Base-by-base conservation (phyloP, 2,113 vertebrate genomes). In the Oreochromis aureus region DNA sequence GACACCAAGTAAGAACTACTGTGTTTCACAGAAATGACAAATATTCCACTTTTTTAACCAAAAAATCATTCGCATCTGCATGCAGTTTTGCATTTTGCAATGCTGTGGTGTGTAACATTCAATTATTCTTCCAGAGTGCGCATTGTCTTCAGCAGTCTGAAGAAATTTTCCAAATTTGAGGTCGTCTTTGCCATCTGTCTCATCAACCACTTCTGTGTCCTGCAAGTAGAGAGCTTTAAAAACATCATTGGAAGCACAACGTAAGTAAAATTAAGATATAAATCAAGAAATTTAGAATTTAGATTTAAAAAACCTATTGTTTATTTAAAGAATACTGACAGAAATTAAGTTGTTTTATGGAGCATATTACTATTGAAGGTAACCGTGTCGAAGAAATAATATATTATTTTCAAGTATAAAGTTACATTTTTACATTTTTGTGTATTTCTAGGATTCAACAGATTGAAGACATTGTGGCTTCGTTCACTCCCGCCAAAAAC, bases 101-200 rank as follows among this genome's bases (percentile, higher is more conserved):
- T 32, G 1, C 24, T 78, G 10, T 32, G 41, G 5, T 55, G 12
- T 41, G 5, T 39, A 69, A 80, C 3, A 36, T n/a, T 54, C 5
- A 2, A 6, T 9, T 12, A 8, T 73, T 79, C 19, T 41, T 89
- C 16, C 30, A 97, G 96, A 54, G 86, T 97, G 13, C 48, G 81
- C 41, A 51, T 97, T 7, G 48, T 93, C 36, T 97, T 97, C 90
- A 96, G 96, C 91, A 94, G 95, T 63, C 85, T 96, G 11, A 92
- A 90, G 88, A 90, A 55, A 3, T 53, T 87, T 34, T 86, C 83
- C 44, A 96, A 96, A 93, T 97, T 97, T 91, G 94, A 97, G 85
- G 89, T 96, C 4, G 84, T 90, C 7, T 91, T 97, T 76, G 89
- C 81, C 1, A 61, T 96, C 78, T 82, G 83, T 18, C 13, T 94